These are phyloP conservation scores for Heliothis subflexa DNA, from an alignment of 1,140 invertebrate genomes.

Conservation along the genomic window DNA sequence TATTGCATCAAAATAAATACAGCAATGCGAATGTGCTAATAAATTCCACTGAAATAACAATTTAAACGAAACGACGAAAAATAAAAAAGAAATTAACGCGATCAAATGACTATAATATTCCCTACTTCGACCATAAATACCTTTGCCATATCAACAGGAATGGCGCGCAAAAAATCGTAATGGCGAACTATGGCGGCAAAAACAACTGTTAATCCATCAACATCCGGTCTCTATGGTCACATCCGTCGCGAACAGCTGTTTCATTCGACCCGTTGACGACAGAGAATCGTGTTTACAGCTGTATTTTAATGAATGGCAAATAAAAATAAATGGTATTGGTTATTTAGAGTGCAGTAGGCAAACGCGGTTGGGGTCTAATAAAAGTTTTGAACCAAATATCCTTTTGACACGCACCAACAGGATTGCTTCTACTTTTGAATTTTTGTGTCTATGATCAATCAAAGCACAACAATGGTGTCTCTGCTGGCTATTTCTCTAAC, in stretches of 20 bases:
- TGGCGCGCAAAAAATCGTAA: constrained; percentile 35
- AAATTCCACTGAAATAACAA: constrained; percentile 1
- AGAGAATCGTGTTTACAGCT: constrained; percentile 17
- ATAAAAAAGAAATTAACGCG: not conserved
- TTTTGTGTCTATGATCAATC: too few species aligned
- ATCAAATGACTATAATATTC: not conserved
- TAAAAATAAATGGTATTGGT: not conserved
- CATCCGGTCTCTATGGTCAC: constrained; percentile 34
- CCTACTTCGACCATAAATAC: constrained; percentile 18
- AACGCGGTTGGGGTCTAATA: not conserved
- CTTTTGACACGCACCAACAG: too few species aligned
- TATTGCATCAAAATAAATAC: too few species aligned
- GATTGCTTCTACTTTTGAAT: too few species aligned
- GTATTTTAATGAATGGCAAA: constrained; percentile 29
- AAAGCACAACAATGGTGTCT: too few species aligned
- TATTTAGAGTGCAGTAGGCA: not conserved
- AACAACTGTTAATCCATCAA: constrained; percentile 40
- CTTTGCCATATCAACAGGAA: not conserved
- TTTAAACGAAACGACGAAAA: not conserved
- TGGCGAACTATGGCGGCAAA: constrained; percentile 29
- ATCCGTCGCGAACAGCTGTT: constrained; percentile 47
- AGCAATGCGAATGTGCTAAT: too few species aligned
- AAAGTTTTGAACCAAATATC: too few species aligned
- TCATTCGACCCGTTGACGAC: constrained; percentile 2
- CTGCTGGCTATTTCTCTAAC: too few species aligned